Percentiles rank a stretch among this genome's conserved stretches.
phyloP scores from a whole-genome alignment of 2,797 vertebrate genomes.

The Mormyrops attenuatus region DNA sequence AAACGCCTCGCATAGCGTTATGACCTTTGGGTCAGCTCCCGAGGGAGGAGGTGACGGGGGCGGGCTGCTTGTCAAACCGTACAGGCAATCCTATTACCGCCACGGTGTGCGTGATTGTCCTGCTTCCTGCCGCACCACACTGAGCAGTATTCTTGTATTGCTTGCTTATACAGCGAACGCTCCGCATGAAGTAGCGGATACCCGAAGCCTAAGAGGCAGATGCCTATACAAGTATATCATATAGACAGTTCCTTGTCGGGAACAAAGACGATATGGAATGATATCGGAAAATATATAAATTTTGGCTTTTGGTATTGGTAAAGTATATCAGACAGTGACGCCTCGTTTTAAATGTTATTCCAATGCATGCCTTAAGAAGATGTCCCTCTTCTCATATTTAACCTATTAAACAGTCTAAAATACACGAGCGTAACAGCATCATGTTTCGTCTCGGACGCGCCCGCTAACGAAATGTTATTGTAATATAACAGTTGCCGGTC shows the following conservation, averaged over 20 bases:
- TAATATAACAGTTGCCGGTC: neutral
- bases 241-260: neutral
- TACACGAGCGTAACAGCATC: neutral
- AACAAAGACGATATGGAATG: neutral
- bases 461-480: neutral
- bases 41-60: conserved; percentile 31
- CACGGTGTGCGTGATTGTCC: conserved; percentile 27
- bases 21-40: conserved; percentile 63
- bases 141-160: neutral
- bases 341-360: neutral
- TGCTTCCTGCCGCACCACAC: conserved; percentile 22
- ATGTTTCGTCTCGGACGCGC: neutral
- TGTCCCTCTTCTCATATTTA: neutral
- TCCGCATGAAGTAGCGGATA: neutral
- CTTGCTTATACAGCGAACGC: neutral
- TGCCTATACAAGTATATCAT: neutral
- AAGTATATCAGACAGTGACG: neutral
- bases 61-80: conserved; percentile 29
- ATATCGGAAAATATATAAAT: neutral
- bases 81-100: conserved; percentile 29
- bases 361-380: neutral
- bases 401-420: neutral
- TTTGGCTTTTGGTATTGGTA: too few relatives aligned
- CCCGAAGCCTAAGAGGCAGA: neutral
- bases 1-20: conserved; percentile 44